Base-by-base conservation (phyloP, 2,888 invertebrate species). In the Scaptodrosophila latifasciaeformis region DNA sequence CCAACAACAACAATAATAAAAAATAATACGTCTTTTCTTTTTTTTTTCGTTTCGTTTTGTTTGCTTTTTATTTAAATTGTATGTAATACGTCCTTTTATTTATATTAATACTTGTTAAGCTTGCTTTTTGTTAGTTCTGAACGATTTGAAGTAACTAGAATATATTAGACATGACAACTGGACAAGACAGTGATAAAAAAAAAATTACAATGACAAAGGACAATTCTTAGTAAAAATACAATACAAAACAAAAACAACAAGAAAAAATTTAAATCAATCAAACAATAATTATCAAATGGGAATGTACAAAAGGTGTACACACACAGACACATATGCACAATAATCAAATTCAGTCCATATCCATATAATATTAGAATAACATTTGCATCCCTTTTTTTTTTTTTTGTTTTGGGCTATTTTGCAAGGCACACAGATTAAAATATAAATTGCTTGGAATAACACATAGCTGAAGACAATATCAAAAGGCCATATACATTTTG, bases 331-430 rank as follows among this genome's bases (percentile, higher is more conserved):
- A n/a, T n/a, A n/a, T n/a, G n/a, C n/a, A n/a, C n/a, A n/a, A n/a
- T n/a, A n/a, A n/a, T n/a, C n/a, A n/a, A n/a, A 58, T 74, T 72
- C 72, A 72, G 72, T 77, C 78, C 70, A 74, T n/a, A n/a, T n/a
- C n/a, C n/a, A n/a, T n/a, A n/a, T n/a, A n/a, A n/a, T n/a, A n/a
- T n/a, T n/a, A n/a, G n/a, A n/a, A n/a, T n/a, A n/a, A n/a, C n/a
- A n/a, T n/a, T n/a, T n/a, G n/a, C n/a, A n/a, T n/a, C n/a, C n/a
- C n/a, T n/a, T n/a, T n/a, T n/a, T n/a, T n/a, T n/a, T n/a, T n/a
- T n/a, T n/a, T n/a, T n/a, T n/a, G n/a, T n/a, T n/a, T n/a, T n/a
- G n/a, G n/a, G n/a, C n/a, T n/a, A n/a, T n/a, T n/a, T n/a, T n/a
- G n/a, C n/a, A n/a, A n/a, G n/a, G n/a, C n/a, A n/a, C n/a, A n/a